A percentile compares a stretch with the other conserved stretches of the same genome.
These are phyloP conservation scores for Auanema freiburgensis DNA, from an alignment of 2,888 invertebrate genomes.

Conservation along the genomic window DNA sequence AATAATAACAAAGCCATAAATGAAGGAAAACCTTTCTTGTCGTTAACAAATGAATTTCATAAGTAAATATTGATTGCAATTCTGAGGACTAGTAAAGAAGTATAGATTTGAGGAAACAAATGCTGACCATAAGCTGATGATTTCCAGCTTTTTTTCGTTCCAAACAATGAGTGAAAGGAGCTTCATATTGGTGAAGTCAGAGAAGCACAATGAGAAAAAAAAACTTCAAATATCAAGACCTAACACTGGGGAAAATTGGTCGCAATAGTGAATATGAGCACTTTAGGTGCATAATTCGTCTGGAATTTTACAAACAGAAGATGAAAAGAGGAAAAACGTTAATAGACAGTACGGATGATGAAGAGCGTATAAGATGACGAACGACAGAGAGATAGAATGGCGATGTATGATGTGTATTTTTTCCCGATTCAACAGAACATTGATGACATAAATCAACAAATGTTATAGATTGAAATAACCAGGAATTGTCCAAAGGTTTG, in stretches of 20 bases:
- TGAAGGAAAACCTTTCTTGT: not conserved
- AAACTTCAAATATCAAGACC: not conserved
- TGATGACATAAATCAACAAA: not conserved
- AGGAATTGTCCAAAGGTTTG: slow-evolving; percentile 14
- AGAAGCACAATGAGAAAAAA: not conserved
- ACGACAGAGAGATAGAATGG: not conserved
- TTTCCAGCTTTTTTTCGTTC: too few relatives aligned
- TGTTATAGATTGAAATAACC: not conserved
- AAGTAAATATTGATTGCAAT: not conserved
- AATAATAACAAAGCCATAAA: slow-evolving; percentile 1
- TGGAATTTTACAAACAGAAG: not conserved
- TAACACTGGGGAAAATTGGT: not conserved
- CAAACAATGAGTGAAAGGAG: too few relatives aligned
- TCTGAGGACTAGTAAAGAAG: not conserved
- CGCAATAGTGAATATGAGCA: not conserved
- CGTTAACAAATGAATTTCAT: not conserved
- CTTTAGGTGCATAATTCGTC: too few relatives aligned
- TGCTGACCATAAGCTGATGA: not conserved
- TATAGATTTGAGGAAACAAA: not conserved
- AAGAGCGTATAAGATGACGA: not conserved
- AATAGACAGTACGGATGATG: not conserved
- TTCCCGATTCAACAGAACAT: slow-evolving; percentile 4
- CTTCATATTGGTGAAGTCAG: not conserved
- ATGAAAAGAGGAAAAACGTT: not conserved
- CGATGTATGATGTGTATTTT: not conserved